A percentile compares a stretch with the other conserved stretches of the same genome.
These are phyloP conservation scores for Cepaea nemoralis DNA, from an alignment of 1,140 invertebrate species.

Conservation along the genomic window DNA sequence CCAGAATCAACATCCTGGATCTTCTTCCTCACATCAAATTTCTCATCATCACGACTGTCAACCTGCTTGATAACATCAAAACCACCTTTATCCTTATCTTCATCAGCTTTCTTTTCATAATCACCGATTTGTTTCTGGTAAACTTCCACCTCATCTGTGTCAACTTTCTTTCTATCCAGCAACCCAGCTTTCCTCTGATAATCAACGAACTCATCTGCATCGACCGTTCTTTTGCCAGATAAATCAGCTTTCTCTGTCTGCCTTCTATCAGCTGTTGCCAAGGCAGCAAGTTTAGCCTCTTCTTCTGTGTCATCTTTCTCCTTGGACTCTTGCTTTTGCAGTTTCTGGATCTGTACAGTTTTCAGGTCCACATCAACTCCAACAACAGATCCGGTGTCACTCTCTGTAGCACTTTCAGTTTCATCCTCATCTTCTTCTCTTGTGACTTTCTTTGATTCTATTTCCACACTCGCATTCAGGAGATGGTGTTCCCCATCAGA, in stretches of 20 bases:
- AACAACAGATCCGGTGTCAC: slow-evolving; percentile 18
- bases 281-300: background rate
- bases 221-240: too few species aligned
- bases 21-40: background rate
- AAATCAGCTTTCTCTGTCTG: background rate
- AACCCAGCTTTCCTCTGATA: slow-evolving; percentile 10
- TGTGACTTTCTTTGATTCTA: background rate
- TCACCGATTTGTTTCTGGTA: background rate
- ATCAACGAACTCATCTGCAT: slow-evolving; percentile 17
- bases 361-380: background rate
- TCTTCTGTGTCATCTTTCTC: background rate
- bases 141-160: background rate
- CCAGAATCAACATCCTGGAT: too few species aligned
- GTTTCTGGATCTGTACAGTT: slow-evolving; percentile 4
- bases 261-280: background rate
- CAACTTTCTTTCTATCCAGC: background rate
- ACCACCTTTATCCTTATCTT: too few species aligned
- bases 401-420: slow-evolving; percentile 26
- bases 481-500: background rate
- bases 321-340: slow-evolving; percentile 13
- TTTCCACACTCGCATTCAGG: background rate
- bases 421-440: slow-evolving; percentile 4
- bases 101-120: slow-evolving; percentile 11
- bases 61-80: background rate
- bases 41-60: background rate